Evolutionary conservation across 2,113 vertebrate genomes (phyloP), one percentile per base, ranked within the genome.

Genomic region (Diglossa brunneiventris): DNA sequence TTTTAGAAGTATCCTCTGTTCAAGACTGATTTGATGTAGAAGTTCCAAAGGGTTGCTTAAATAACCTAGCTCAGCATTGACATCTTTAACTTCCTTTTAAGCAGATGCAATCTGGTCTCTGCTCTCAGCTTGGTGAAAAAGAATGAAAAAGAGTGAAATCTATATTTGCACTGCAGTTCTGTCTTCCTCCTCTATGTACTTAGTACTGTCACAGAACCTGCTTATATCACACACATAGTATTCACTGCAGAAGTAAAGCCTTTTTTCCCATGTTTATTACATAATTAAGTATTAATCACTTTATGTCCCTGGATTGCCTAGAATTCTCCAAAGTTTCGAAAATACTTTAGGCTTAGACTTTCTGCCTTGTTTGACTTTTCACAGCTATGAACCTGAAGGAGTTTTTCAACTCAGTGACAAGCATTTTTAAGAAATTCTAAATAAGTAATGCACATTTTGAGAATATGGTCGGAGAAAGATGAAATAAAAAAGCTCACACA

Each of bases 351-450:
- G 20, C 35, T 75, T 85, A 66, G 67, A 69, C 37, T 90, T 77
- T 74, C 67, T 89, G 9, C 20, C 31, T 62, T 4, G 35, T 67
- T 69, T 80, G 28, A 73, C 58, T 94, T 92, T 69, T 77, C 50
- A 67, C 41, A 84, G 30, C 27, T 82, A 13, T 79, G 81, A 89
- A 75, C 30, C 64, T 18, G 1, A 37, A 68, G 18, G n/a, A 89
- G 39, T 68, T 91, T 92, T 96, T 82, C 62, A 72, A 72, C 52
- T 39, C 56, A 68, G 52, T 44, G 27, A 30, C 62, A 91, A 79
- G 17, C 49, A 91, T 95, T 96, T 96, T 96, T 85, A 19, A 95
- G 56, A 89, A 75, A 77, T 79, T 92, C 33, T 85, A 75, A 92
- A 95, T 92, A 91, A 94, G 49, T 92, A 90, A 95, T 82, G 37